These are phyloP conservation scores for Charanyca ferruginea DNA, from an alignment of 2,888 invertebrate genomes.

Conservation along the genomic window DNA sequence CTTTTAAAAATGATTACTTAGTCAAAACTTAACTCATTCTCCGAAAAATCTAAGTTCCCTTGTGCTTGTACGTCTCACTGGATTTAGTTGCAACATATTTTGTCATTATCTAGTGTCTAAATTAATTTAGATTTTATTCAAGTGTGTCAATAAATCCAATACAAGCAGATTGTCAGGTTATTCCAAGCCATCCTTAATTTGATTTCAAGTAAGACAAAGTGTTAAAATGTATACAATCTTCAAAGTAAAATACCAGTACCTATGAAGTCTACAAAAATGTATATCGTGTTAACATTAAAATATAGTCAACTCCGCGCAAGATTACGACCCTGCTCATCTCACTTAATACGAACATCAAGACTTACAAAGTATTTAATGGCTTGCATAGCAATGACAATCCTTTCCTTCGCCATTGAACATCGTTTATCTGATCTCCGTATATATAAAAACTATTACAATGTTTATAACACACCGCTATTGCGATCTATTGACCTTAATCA, in stretches of 20 bases:
- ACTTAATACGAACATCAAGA: slow-evolving; percentile 26
- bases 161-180: background rate
- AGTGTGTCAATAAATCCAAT: background rate
- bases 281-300: slow-evolving; percentile 10
- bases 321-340: slow-evolving; percentile 28
- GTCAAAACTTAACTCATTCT: background rate
- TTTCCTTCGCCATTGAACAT: slow-evolving; percentile 43
- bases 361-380: slow-evolving; percentile 43
- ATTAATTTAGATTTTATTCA: background rate
- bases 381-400: slow-evolving; percentile 53
- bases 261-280: background rate
- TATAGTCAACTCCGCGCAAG: slow-evolving; percentile 1
- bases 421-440: slow-evolving; percentile 54
- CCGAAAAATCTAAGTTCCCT: too few species aligned
- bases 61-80: too few species aligned
- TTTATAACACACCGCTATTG: slow-evolving; percentile 49
- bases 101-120: too few species aligned
- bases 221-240: background rate
- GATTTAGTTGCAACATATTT: background rate
- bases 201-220: background rate
- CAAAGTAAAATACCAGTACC: background rate
- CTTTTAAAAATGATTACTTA: slow-evolving; percentile 25
- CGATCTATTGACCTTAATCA: slow-evolving; percentile 79
- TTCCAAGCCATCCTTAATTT: too few species aligned
- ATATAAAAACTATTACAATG: slow-evolving; percentile 59